Percentiles rank a stretch among this genome's conserved stretches.
Conservation (phyloP, 2,888 invertebrate genomes). For the Eristalinus aeneus region DNA sequence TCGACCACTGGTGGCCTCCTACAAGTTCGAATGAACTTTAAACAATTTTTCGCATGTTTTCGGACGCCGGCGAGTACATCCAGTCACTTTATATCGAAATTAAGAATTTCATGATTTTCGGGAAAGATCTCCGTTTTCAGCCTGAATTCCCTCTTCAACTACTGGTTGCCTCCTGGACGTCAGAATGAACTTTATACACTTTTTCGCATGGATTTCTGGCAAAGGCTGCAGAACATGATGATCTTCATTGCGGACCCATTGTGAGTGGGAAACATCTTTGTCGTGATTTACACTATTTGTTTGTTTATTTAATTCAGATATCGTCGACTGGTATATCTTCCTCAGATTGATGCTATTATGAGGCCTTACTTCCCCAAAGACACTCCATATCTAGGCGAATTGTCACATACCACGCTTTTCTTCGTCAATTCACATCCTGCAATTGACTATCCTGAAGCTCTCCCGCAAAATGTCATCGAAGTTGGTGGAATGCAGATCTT, state of each 20-base stretch:
- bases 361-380: constrained; percentile 67
- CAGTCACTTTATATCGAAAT: too few relatives aligned
- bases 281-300: background rate
- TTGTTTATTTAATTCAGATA: constrained; percentile 18
- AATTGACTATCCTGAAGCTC: constrained; percentile 76
- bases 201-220: constrained; percentile 74
- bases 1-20: too few relatives aligned
- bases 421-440: constrained; percentile 77
- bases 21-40: too few relatives aligned
- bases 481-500: constrained; percentile 78
- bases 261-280: constrained; percentile 45
- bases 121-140: too few relatives aligned
- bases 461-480: constrained; percentile 78
- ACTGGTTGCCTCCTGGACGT: too few relatives aligned
- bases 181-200: too few relatives aligned
- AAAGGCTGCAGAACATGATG: constrained; percentile 73
- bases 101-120: too few relatives aligned
- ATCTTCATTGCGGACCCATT: constrained; percentile 71
- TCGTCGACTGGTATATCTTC: constrained; percentile 53
- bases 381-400: constrained; percentile 68
- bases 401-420: constrained; percentile 73
- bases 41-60: too few relatives aligned
- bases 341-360: constrained; percentile 72
- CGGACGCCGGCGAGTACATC: too few relatives aligned
- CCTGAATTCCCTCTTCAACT: too few relatives aligned